Evolutionary conservation across 2,113 vertebrate species (phyloP), one percentile per base, ranked within the genome.

Genomic region (Ploceus nigricollis): DNA sequence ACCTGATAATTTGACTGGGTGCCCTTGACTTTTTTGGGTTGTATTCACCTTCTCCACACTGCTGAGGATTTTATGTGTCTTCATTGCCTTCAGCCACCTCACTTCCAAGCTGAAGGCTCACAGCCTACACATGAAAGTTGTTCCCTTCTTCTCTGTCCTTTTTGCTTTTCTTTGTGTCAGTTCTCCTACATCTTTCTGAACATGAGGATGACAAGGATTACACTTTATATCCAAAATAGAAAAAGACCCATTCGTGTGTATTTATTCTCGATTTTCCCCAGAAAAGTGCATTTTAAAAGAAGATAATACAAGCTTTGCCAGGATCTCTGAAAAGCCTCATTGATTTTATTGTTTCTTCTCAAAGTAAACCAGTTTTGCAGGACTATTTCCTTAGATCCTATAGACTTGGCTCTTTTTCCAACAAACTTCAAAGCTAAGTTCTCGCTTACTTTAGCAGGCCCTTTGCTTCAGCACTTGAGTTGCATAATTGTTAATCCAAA

Each of bases 21-120:
- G 28, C n/a, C 78, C 88, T 96, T 86, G 68, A 70, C 45, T 92
- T 95, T 95, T 94, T 95, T 94, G 92, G 75, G 65, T 69, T 93
- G 31, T 44, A 27, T 72, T 89, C 57, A 85, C 82, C 63, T 85
- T 87, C 48, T 93, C 24, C 22, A 45, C 22, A 5, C n/a, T 65
- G 48, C 7, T 85, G 37, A 76, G 78, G 44, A 47, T 82, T 93
- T 87, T 56, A 39, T 39, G 30, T 77, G 87, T 48, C 61, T 79
- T 57, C 60, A 35, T 13, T n/a, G 64, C 21, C 51, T 66, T 89
- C 76, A 94, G 76, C 33, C 60, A 89, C 42, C 54, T 93, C 42
- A 27, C 21, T 54, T 78, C 54, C 65, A 87, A 91, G 45, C 25
- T 81, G 54, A 77, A 81, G 47, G 45, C 42, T 83, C 64, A 61